A percentile compares a stretch with the other conserved stretches of the same genome.
Evolutionary conservation across 2,888 invertebrate genomes (phyloP).

Genomic region (Stenichneumon culpator): DNA sequence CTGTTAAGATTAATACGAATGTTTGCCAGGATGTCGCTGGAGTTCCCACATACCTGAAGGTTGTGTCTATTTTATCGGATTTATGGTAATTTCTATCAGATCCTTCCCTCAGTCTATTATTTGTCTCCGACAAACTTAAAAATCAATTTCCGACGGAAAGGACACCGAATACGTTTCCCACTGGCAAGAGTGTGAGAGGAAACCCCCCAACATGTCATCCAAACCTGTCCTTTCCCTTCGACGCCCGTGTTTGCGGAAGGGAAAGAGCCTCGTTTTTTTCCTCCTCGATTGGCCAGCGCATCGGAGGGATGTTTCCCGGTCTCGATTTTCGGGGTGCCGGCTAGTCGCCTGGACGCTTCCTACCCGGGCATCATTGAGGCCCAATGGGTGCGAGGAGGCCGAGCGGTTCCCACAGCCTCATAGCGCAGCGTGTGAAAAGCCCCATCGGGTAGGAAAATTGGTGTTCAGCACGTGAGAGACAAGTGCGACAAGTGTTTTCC

Average conservation of each 20-base stretch:
- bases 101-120: not conserved
- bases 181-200: constrained; percentile 10
- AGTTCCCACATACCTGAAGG: too few species aligned
- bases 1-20: too few species aligned
- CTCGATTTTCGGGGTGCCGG: constrained; percentile 70
- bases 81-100: not conserved
- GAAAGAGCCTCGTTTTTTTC: constrained; percentile 64
- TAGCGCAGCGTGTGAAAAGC: constrained; percentile 80
- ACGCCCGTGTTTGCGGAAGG: constrained; percentile 77
- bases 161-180: constrained; percentile 34
- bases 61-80: too few species aligned
- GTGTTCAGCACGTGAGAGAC: constrained; percentile 74
- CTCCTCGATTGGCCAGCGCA: constrained; percentile 15
- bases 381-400: constrained; percentile 75
- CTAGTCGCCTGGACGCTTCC: constrained; percentile 59
- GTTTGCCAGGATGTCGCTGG: too few species aligned
- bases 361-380: constrained; percentile 69
- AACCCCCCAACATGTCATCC: not conserved
- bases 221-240: constrained; percentile 35
- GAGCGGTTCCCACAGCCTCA: constrained; percentile 81
- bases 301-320: constrained; percentile 53
- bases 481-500: constrained; percentile 56
- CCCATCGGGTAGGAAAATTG: constrained; percentile 76
- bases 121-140: constrained; percentile 8
- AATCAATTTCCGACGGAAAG: constrained; percentile 1